Evolutionary conservation across 2,113 vertebrate species (phyloP).

Genomic region (Galeopterus variegatus): DNA sequence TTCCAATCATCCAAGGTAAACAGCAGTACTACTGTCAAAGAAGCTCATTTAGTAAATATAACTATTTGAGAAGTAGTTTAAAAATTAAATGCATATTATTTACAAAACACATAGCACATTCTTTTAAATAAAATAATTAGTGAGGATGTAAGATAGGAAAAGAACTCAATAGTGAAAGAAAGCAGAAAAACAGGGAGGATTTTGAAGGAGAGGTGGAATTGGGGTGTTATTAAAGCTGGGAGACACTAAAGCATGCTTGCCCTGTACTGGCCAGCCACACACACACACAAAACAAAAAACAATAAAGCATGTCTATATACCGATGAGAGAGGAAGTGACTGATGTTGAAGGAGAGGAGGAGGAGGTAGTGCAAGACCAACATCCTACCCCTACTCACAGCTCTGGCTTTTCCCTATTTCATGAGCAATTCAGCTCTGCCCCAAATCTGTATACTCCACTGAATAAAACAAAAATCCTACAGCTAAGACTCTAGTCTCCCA

Average conservation of each 20-base stretch:
- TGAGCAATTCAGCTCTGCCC: not conserved
- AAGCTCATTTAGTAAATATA: not conserved
- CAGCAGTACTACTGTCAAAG: not conserved
- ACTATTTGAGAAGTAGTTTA: not conserved
- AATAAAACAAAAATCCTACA: not conserved
- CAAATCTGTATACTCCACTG: not conserved
- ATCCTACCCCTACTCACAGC: no score
- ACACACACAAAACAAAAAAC: no score
- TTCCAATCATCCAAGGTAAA: not conserved
- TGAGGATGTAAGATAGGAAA: not conserved
- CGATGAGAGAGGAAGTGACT: not conserved
- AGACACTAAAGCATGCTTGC: not conserved
- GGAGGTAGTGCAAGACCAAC: not conserved
- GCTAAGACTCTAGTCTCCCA: not conserved
- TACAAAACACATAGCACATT: not conserved
- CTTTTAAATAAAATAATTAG: not conserved
- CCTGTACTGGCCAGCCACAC: no score
- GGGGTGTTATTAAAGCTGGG: not conserved
- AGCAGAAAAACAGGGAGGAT: not conserved
- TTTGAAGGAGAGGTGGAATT: not conserved
- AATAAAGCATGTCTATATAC: not conserved
- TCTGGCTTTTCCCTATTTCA: not conserved
- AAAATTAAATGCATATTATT: not conserved
- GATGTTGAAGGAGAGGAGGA: not conserved
- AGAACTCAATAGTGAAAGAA: not conserved